Conservation (phyloP, 1,140 invertebrate species). For the Archivesica marissinica region DNA sequence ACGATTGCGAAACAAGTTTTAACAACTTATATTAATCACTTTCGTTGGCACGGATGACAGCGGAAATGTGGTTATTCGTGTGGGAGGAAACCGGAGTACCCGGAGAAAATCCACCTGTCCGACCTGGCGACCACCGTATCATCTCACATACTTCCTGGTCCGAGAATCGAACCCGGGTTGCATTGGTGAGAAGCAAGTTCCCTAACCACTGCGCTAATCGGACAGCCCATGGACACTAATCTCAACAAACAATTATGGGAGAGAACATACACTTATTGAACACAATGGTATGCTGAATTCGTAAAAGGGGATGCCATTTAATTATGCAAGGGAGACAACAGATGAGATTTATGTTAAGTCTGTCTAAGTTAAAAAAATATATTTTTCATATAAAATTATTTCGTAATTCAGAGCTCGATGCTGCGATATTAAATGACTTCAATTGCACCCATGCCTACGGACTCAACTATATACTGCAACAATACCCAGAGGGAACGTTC, state of each 20-base stretch:
- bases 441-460: slow-evolving; percentile 11
- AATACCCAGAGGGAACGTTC: slow-evolving; percentile 20
- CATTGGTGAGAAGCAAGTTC: too few relatives aligned
- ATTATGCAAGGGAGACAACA: neutral
- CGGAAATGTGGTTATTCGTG: too few relatives aligned
- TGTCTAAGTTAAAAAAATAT: neutral
- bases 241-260: neutral
- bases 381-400: neutral
- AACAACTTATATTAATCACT: too few relatives aligned
- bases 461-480: neutral
- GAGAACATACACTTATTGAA: neutral
- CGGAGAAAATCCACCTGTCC: too few relatives aligned
- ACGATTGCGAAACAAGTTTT: too few relatives aligned
- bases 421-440: neutral
- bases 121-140: too few relatives aligned
- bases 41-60: too few relatives aligned
- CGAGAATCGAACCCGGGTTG: too few relatives aligned
- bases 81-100: too few relatives aligned
- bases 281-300: neutral
- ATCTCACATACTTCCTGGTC: too few relatives aligned
- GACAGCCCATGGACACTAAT: too few relatives aligned
- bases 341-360: neutral
- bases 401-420: neutral
- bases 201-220: too few relatives aligned
- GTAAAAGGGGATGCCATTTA: neutral